phyloP scores from a whole-genome alignment of 2,797 vertebrate genomes.

The Eulemur albifrons region DNA sequence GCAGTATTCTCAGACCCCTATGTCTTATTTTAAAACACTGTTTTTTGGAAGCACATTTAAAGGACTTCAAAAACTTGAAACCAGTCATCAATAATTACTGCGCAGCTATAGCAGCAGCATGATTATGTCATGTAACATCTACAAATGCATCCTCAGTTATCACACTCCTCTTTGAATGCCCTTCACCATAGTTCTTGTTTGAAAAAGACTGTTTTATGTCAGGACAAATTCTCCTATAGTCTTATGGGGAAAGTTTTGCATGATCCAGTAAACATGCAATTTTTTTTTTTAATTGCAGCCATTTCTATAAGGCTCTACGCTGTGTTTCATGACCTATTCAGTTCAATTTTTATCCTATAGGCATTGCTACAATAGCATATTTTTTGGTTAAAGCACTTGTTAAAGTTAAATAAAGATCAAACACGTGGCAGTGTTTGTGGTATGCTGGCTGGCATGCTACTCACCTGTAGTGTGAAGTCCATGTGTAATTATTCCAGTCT shows the following conservation, averaged over 20 bases:
- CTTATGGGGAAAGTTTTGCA: not conserved
- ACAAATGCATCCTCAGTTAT: not conserved
- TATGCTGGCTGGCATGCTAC: not conserved
- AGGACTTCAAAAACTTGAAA: not conserved
- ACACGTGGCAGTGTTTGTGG: not conserved
- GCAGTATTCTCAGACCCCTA: not conserved
- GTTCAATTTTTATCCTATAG: not conserved
- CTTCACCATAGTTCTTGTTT: not conserved
- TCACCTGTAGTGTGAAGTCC: not conserved
- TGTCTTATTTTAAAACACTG: not conserved
- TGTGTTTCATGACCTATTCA: not conserved
- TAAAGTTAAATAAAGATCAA: not conserved
- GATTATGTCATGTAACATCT: not conserved
- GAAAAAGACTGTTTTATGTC: not conserved
- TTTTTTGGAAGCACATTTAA: conserved; percentile 21
- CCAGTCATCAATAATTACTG: not conserved
- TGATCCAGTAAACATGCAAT: not conserved
- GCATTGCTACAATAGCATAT: not conserved
- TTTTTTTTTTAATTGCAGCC: not conserved
- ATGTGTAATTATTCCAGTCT: too few species aligned
- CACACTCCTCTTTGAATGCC: not conserved
- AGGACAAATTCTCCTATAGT: not conserved
- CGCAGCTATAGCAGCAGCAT: not conserved
- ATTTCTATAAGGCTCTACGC: not conserved
- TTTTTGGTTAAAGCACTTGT: not conserved